Conservation (phyloP, 2,113 vertebrate species). For the Xenotilapia longispinis region DNA sequence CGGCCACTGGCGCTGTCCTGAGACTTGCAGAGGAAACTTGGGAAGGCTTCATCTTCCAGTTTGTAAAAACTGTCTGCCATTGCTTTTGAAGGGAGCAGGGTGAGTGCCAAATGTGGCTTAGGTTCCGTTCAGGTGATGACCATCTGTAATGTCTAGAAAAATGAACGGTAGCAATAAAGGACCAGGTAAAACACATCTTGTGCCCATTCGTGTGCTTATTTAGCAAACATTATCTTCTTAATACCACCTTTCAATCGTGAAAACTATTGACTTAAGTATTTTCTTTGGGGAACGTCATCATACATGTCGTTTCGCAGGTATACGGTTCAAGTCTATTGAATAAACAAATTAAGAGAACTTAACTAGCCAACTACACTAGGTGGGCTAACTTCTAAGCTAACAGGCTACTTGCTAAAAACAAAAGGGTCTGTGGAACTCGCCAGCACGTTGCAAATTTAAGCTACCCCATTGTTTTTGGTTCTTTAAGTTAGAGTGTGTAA, state of each 20-base stretch:
- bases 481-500: background rate
- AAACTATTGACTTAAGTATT: background rate
- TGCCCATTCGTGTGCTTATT: background rate
- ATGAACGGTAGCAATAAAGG: background rate
- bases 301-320: background rate
- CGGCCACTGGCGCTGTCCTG: constrained; percentile 67
- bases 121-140: constrained; percentile 11
- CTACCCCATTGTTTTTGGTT: background rate
- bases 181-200: background rate
- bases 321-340: background rate
- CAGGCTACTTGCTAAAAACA: constrained; percentile 47
- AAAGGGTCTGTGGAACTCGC: background rate
- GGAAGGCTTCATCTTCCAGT: constrained; percentile 85
- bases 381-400: background rate
- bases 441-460: background rate
- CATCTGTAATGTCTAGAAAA: constrained; percentile 3
- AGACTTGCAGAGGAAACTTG: constrained; percentile 79
- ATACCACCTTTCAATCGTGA: background rate
- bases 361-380: background rate
- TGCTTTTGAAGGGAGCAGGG: background rate
- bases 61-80: constrained; percentile 80
- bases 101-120: background rate
- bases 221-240: background rate
- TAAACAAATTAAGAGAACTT: background rate
- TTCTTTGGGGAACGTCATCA: background rate